phyloP scores from a whole-genome alignment of 2,113 vertebrate genomes.

The Cochlearius cochlearius region DNA sequence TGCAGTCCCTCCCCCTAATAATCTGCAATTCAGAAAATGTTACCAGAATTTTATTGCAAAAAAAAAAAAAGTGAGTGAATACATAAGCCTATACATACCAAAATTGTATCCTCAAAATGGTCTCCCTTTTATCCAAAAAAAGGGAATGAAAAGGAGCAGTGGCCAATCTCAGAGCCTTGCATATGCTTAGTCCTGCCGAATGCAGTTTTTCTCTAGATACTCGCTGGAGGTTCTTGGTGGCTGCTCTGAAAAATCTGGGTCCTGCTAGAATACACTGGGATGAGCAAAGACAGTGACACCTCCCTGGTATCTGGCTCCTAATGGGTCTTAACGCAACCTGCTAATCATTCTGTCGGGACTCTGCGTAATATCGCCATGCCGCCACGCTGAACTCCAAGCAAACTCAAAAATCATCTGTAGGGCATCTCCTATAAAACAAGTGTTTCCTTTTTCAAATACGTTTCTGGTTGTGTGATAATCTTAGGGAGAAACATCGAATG shows the following conservation, averaged over 20 bases:
- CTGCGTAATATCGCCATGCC: rapidly evolving
- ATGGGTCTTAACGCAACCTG: not conserved
- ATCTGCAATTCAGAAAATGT: not conserved
- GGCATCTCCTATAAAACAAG: not conserved
- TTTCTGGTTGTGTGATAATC: not conserved
- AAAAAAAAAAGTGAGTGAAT: not conserved
- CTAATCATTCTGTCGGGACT: not conserved
- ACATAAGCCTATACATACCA: not conserved
- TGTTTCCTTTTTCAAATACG: not conserved
- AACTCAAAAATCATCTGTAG: not conserved
- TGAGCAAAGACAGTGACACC: not conserved
- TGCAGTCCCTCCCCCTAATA: not conserved
- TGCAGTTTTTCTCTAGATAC: not conserved
- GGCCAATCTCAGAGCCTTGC: not conserved
- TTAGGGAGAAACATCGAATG: not conserved
- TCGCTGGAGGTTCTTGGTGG: not conserved
- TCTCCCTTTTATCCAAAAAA: not conserved
- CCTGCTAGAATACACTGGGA: not conserved
- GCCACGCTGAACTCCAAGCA: not conserved
- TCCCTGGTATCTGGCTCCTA: not conserved
- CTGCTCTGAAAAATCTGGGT: not conserved
- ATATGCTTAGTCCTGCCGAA: not conserved
- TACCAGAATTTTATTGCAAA: not conserved
- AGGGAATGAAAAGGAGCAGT: not conserved
- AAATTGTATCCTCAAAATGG: not conserved